Conservation (phyloP, 2,888 invertebrate species). For the Oasisia sp. region DNA sequence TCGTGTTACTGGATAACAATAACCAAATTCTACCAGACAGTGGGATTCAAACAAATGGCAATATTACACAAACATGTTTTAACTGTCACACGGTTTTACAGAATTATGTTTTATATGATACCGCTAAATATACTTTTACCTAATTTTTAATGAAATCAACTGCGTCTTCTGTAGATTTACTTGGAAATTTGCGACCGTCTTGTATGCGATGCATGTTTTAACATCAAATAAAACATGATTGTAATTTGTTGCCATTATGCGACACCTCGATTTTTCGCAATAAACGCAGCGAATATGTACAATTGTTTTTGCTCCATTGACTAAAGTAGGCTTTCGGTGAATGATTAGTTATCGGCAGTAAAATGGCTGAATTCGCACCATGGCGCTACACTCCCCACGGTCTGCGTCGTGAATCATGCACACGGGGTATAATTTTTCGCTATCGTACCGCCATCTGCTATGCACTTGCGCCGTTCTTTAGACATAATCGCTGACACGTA, state of each 20-base stretch:
- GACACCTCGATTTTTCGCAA: not conserved
- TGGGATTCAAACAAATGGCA: not conserved
- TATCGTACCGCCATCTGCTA: not conserved
- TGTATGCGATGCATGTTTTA: not conserved
- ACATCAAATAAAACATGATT: not conserved
- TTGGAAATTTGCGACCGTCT: not conserved
- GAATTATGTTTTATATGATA: not conserved
- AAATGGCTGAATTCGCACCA: not conserved
- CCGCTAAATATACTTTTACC: not conserved
- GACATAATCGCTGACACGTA: not conserved
- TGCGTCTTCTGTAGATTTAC: not conserved
- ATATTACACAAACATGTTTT: not conserved
- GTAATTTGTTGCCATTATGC: not conserved
- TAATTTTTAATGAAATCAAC: not conserved
- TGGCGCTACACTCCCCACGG: not conserved
- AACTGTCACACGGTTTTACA: not conserved
- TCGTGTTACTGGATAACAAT: not conserved
- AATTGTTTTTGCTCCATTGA: not conserved
- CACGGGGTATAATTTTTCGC: not conserved
- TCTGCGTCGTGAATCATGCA: not conserved
- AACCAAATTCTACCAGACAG: not conserved
- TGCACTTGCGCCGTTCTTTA: not conserved
- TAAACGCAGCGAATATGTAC: not conserved
- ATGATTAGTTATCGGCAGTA: not conserved
- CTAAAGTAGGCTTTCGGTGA: not conserved